Evolutionary conservation across 2,113 vertebrate genomes (phyloP).

Genomic region (human): DNA sequence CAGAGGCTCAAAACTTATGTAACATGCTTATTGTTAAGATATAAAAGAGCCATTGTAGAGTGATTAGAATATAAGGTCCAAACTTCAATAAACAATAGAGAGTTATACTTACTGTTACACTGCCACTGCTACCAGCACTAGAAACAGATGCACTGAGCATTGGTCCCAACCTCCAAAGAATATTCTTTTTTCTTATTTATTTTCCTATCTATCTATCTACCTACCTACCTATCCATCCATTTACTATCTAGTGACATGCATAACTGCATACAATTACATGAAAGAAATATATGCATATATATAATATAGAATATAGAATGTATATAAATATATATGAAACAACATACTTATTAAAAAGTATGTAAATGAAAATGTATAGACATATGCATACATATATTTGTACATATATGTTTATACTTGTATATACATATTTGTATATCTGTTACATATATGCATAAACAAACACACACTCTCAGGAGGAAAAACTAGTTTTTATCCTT

Average conservation of each 20-base stretch:
- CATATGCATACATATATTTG: neutral
- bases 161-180: neutral
- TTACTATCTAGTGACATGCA: neutral
- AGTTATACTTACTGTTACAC: neutral
- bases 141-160: neutral
- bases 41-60: neutral
- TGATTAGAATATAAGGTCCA: neutral
- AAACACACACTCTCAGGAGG: neutral
- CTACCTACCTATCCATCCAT: neutral
- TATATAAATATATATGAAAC: neutral
- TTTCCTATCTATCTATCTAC: neutral
- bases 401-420: fast-evolving
- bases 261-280: neutral
- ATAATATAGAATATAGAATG: neutral
- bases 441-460: neutral
- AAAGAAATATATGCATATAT: neutral
- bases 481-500: neutral
- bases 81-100: neutral
- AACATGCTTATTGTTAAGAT: neutral
- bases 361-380: neutral
- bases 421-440: neutral
- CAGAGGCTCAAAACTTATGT: neutral
- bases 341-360: neutral
- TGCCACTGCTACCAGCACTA: neutral
- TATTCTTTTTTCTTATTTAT: neutral